These are phyloP conservation scores for Bergia sp. DNA, from an alignment of 92 coral and sea anemone species.

Conservation along the genomic window DNA sequence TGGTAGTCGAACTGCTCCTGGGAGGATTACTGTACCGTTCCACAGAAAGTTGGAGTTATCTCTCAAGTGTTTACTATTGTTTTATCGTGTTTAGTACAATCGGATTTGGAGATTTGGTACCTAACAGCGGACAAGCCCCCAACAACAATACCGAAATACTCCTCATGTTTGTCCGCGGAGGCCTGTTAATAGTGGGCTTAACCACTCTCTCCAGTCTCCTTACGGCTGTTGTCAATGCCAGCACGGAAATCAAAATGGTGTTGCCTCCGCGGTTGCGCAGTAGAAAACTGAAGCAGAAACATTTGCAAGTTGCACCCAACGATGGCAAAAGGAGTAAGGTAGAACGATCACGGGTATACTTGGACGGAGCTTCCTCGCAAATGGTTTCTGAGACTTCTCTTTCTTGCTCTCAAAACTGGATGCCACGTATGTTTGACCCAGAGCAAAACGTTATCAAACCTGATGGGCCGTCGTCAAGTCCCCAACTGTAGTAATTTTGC, in stretches of 20 bases:
- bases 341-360: background rate
- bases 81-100: constrained; percentile 63
- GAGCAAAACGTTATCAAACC: background rate
- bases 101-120: constrained; percentile 70
- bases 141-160: constrained; percentile 31
- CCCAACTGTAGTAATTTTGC: background rate
- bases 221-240: constrained; percentile 49
- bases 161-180: constrained; percentile 54
- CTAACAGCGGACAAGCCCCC: constrained; percentile 55
- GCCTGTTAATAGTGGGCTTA: constrained; percentile 52
- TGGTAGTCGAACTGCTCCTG: constrained; percentile 44
- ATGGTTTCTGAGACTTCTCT: background rate
- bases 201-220: constrained; percentile 61
- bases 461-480: background rate
- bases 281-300: background rate
- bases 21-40: constrained; percentile 59
- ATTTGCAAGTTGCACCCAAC: background rate
- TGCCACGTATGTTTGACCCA: background rate
- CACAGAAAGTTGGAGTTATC: constrained; percentile 63
- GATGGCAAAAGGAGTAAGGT: background rate
- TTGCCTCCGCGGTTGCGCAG: constrained; percentile 22
- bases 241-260: constrained; percentile 42
- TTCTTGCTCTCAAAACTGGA: background rate
- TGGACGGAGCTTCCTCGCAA: background rate
- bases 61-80: constrained; percentile 64